Evolutionary conservation across 2,888 invertebrate genomes (phyloP).

Genomic region (Megalurothrips usitatus): DNA sequence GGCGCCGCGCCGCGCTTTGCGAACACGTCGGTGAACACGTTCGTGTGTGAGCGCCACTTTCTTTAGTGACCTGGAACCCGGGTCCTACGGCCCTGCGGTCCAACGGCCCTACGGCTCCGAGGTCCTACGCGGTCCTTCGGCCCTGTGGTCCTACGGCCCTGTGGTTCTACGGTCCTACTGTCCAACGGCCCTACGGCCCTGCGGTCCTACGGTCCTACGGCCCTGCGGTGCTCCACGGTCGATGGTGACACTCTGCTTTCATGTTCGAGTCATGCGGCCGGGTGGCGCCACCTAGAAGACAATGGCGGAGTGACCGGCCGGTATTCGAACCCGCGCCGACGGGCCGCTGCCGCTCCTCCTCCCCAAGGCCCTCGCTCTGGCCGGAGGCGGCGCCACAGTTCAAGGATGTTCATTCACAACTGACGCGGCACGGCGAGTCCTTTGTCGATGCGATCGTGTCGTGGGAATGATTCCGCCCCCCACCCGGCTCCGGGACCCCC

Average conservation of each 20-base stretch:
- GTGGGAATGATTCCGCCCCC: background rate
- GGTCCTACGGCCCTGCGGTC: background rate
- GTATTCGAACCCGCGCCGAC: too few species aligned
- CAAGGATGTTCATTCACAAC: background rate
- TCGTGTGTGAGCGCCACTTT: background rate
- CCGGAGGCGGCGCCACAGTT: background rate
- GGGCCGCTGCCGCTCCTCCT: too few species aligned
- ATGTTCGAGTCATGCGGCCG: too few species aligned
- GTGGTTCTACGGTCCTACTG: background rate
- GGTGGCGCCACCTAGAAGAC: too few species aligned
- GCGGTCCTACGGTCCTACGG: background rate
- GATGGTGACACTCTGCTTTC: too few species aligned
- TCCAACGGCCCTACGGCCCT: too few species aligned
- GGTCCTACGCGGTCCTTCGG: background rate
- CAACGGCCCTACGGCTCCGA: background rate
- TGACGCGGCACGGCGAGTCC: background rate
- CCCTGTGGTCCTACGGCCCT: background rate
- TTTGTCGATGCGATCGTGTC: background rate
- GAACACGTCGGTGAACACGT: background rate
- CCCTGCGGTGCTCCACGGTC: background rate
- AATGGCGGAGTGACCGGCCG: too few species aligned
- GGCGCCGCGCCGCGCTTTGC: background rate
- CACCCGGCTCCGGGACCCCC: background rate
- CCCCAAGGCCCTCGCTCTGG: background rate
- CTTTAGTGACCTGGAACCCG: slow-evolving; percentile 26